Percentiles rank a stretch among this genome's conserved stretches.
Conservation (phyloP, 2,113 vertebrate genomes). For the Aptenodytes forsteri region DNA sequence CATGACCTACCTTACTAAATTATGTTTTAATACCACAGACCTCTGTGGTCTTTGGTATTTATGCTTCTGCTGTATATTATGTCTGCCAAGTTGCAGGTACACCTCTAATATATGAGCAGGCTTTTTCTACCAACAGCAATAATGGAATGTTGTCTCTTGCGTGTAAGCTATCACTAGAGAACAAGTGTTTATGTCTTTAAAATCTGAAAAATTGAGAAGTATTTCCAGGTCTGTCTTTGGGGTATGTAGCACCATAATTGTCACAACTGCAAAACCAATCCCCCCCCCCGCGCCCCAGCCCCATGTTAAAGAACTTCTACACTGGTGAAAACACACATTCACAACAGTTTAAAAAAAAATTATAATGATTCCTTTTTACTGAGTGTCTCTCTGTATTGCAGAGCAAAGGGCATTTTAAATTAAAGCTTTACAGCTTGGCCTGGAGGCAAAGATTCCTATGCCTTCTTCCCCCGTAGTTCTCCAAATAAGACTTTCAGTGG, state of each 20-base stretch:
- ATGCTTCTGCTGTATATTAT: conserved; percentile 9
- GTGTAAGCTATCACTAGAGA: neutral
- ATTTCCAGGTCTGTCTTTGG: neutral
- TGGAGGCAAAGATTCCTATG: neutral
- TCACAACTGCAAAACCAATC: neutral
- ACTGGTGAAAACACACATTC: neutral
- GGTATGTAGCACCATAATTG: neutral
- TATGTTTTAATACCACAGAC: conserved; percentile 1
- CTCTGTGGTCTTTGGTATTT: conserved; percentile 11
- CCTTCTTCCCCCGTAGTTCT: neutral
- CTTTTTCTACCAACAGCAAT: neutral
- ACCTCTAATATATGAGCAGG: neutral
- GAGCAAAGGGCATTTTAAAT: conserved; percentile 22
- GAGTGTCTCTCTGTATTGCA: neutral
- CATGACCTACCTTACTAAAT: conserved; percentile 15
- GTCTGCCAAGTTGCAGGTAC: conserved; percentile 1
- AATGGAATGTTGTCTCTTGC: neutral
- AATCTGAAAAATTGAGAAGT: neutral
- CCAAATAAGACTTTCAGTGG: conserved; percentile 15
- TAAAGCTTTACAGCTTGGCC: neutral
- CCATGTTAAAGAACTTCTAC: neutral
- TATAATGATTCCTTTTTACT: neutral
- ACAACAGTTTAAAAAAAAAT: neutral
- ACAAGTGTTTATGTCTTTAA: neutral
- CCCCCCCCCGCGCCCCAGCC: too few relatives aligned